phyloP scores from a whole-genome alignment of 30 jellyfish, hydroid and myxozoan genomes.

The Hydractinia symbiolongicarpus region DNA sequence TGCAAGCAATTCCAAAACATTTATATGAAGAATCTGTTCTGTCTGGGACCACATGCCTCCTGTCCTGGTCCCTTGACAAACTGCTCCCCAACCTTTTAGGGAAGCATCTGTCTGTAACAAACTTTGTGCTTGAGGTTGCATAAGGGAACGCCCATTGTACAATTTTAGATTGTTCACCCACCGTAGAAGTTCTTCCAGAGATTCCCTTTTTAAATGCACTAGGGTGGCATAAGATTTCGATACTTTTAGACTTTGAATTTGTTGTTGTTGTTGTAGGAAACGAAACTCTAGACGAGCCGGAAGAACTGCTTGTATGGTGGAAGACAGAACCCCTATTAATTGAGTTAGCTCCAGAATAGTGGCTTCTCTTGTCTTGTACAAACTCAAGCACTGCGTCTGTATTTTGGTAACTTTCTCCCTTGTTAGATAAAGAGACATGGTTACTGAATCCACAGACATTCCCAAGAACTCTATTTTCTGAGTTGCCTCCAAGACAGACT shows the following conservation, averaged over 20 bases:
- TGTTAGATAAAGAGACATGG: not conserved
- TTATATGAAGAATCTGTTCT: not conserved
- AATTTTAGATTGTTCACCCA: slow-evolving; percentile 2
- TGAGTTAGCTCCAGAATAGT: not conserved
- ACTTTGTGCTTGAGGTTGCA: not conserved
- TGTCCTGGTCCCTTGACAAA: not conserved
- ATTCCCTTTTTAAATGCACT: not conserved
- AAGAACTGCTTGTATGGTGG: slow-evolving; percentile 4
- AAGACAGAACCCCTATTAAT: not conserved
- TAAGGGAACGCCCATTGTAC: slow-evolving; percentile 14
- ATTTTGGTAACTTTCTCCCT: not conserved
- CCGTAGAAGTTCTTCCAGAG: slow-evolving; percentile 1
- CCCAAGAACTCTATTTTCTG: not conserved
- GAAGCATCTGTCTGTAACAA: slow-evolving; percentile 11
- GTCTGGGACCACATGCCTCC: slow-evolving; percentile 19
- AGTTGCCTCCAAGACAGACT: not conserved
- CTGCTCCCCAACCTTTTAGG: not conserved
- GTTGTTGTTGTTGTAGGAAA: not conserved
- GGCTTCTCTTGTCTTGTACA: slow-evolving; percentile 1
- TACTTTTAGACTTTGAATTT: not conserved
- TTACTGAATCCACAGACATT: not conserved
- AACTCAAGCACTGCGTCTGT: not conserved
- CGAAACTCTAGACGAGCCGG: slow-evolving; percentile 14
- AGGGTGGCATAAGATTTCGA: not conserved
- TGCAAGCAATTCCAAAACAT: no score